These are phyloP conservation scores for Pterocles burchelli DNA, from an alignment of 2,113 vertebrate genomes.

Conservation along the genomic window DNA sequence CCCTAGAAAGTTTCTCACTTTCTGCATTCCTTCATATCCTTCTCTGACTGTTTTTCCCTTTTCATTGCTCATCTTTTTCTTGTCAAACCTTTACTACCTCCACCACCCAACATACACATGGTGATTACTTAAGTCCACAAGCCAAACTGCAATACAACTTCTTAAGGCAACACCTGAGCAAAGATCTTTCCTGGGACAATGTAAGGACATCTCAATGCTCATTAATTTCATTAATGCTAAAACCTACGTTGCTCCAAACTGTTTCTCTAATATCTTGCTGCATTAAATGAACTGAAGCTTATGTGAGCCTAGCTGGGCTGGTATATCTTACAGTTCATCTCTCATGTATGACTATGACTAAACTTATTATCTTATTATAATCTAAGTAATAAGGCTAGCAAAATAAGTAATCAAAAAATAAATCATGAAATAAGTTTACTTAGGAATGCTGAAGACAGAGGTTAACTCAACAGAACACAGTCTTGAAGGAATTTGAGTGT, in stretches of 20 bases:
- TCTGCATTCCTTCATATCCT: background rate
- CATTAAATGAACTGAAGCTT: background rate
- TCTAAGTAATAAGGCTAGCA: background rate
- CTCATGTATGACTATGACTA: background rate
- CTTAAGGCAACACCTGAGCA: background rate
- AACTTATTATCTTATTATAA: background rate
- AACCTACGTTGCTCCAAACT: background rate
- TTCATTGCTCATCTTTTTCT: background rate
- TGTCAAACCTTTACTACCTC: background rate
- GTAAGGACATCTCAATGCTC: background rate
- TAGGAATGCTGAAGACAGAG: background rate
- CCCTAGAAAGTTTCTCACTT: background rate
- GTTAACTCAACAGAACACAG: background rate
- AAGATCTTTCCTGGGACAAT: background rate
- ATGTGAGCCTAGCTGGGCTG: background rate
- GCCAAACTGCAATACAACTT: background rate
- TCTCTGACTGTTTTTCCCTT: background rate
- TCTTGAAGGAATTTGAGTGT: background rate
- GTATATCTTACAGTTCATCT: background rate
- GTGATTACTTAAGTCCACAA: background rate
- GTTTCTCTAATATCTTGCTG: background rate
- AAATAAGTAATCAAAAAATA: background rate
- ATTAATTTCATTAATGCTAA: background rate
- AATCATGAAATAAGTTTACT: background rate
- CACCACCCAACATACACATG: background rate